These are phyloP conservation scores for Oligia strigilis DNA, from an alignment of 2,888 invertebrate genomes.

Conservation along the genomic window DNA sequence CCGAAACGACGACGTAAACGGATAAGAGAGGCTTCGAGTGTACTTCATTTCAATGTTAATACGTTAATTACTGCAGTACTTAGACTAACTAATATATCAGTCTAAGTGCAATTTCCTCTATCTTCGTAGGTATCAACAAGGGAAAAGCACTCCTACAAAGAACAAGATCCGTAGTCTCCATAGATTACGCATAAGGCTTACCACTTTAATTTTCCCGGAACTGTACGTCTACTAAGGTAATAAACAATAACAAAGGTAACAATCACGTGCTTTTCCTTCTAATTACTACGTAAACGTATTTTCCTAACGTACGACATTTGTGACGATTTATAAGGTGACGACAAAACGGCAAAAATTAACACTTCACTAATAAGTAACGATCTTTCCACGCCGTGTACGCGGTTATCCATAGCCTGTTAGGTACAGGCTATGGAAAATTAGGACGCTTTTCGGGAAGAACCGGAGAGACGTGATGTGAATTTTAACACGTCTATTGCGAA, in stretches of 20 bases:
- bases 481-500: conserved; percentile 8
- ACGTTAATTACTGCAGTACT: not conserved
- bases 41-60: not conserved
- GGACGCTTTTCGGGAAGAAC: not conserved
- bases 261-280: conserved; percentile 9
- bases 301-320: conserved; percentile 13
- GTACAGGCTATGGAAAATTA: conserved; percentile 13
- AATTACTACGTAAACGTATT: conserved; percentile 11
- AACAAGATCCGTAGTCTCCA: not conserved
- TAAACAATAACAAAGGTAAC: conserved; percentile 5
- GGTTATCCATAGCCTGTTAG: too few species aligned
- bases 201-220: conserved; percentile 14
- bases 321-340: conserved; percentile 28
- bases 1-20: not conserved
- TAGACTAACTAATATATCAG: not conserved
- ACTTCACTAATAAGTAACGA: conserved; percentile 14
- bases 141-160: not conserved
- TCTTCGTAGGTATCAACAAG: not conserved
- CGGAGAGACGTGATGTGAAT: not conserved
- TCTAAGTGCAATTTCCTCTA: not conserved
- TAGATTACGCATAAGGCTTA: not conserved
- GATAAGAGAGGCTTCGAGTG: not conserved
- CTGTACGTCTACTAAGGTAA: not conserved
- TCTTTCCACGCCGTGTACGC: conserved; percentile 20
- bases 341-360: conserved; percentile 27